Percentiles rank a stretch among this genome's conserved stretches.
Evolutionary conservation across 2,888 invertebrate genomes (phyloP).

Genomic region (Athrips mouffetella): DNA sequence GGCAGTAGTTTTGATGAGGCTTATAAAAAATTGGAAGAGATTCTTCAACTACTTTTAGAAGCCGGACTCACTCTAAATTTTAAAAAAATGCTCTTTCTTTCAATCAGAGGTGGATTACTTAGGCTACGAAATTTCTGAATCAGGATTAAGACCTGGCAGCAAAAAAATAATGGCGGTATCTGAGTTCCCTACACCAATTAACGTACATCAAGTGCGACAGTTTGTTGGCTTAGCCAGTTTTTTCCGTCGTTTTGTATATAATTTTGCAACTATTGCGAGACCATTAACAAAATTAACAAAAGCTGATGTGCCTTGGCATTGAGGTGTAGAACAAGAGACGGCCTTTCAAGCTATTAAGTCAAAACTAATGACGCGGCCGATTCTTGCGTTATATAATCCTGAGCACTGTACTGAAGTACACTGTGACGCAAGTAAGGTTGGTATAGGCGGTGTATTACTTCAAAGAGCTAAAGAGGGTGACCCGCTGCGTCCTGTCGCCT

Average conservation of each 20-base stretch:
- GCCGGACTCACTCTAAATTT: constrained; percentile 8
- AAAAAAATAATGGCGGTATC: constrained; percentile 22
- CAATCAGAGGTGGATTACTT: not conserved
- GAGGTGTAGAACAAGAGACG: constrained; percentile 13
- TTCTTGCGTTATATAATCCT: constrained; percentile 17
- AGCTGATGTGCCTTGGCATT: constrained; percentile 7
- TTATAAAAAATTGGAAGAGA: not conserved
- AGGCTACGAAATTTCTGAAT: constrained; percentile 8
- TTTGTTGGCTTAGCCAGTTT: constrained; percentile 31
- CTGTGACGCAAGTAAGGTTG: constrained; percentile 31
- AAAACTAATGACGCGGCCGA: constrained; percentile 7
- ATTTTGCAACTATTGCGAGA: constrained; percentile 12
- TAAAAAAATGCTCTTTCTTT: constrained; percentile 9
- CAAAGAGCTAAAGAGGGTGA: constrained; percentile 16
- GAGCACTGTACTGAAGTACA: constrained; percentile 7
- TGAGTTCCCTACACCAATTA: constrained; percentile 27
- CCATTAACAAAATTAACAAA: constrained; percentile 15
- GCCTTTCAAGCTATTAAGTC: constrained; percentile 11
- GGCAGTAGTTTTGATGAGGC: not conserved
- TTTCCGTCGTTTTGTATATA: constrained; percentile 30
- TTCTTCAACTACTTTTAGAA: not conserved
- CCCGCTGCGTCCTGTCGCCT: constrained; percentile 26
- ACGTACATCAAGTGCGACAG: constrained; percentile 29
- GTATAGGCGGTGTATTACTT: constrained; percentile 32
- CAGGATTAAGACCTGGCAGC: constrained; percentile 8